Conservation (phyloP, 2,888 invertebrate genomes). For the Tinea trinotella region DNA sequence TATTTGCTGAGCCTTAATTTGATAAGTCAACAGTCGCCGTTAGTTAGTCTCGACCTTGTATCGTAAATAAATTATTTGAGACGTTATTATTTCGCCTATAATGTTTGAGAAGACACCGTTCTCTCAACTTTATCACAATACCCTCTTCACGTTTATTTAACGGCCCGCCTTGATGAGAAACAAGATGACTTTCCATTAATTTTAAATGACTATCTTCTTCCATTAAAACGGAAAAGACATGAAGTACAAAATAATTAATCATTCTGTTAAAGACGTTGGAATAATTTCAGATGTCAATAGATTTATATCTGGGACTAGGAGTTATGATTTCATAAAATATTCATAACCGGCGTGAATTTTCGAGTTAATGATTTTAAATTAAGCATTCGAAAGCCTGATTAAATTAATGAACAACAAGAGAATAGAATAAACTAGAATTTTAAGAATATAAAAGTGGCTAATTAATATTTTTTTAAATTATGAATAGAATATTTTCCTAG, state of each 20-base stretch:
- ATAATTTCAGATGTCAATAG: conserved; percentile 1
- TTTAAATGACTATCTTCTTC: conserved; percentile 48
- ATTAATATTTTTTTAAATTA: too few relatives aligned
- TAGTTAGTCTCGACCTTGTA: conserved; percentile 16
- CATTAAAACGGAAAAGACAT: conserved; percentile 43
- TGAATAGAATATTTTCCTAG: too few relatives aligned
- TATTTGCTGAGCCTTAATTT: conserved; percentile 10
- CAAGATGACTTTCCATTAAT: conserved; percentile 49
- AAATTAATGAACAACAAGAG: too few relatives aligned
- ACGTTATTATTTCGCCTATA: conserved; percentile 16
- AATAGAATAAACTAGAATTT: too few relatives aligned
- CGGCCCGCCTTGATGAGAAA: conserved; percentile 43
- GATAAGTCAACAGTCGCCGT: conserved; percentile 17
- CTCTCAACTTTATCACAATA: conserved; percentile 19
- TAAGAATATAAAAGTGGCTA: too few relatives aligned
- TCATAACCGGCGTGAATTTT: neutral
- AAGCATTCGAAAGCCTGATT: too few relatives aligned
- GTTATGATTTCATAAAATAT: neutral
- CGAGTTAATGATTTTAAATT: too few relatives aligned
- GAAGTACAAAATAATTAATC: conserved; percentile 48
- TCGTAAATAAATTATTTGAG: conserved; percentile 18
- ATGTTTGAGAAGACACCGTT: conserved; percentile 9
- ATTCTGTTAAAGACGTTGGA: conserved; percentile 21
- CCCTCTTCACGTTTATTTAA: conserved; percentile 38
- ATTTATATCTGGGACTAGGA: neutral